These are phyloP conservation scores for Sphaeramia orbicularis DNA, from an alignment of 2,797 vertebrate species.

Conservation along the genomic window DNA sequence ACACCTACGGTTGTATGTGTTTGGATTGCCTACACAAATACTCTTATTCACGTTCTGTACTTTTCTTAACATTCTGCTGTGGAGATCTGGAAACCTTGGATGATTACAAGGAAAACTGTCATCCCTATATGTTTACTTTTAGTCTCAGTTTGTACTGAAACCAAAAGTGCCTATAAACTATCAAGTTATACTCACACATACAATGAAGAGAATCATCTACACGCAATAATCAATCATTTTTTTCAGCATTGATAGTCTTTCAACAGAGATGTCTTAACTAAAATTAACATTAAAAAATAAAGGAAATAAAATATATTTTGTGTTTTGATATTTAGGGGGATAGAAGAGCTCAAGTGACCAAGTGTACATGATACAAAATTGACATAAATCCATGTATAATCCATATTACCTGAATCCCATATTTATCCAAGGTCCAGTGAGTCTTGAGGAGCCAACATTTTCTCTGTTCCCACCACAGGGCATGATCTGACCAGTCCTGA, in stretches of 20 bases:
- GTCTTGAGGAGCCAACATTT: conserved; percentile 96
- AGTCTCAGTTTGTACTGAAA: background rate
- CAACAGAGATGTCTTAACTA: background rate
- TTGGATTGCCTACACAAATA: background rate
- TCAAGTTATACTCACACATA: background rate
- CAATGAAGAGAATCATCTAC: background rate
- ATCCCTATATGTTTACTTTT: background rate
- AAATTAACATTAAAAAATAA: background rate
- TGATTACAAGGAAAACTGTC: background rate
- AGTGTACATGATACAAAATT: background rate
- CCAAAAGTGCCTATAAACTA: background rate
- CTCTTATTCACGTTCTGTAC: background rate
- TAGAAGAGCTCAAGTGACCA: too few species aligned
- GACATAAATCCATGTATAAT: background rate
- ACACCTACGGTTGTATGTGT: background rate
- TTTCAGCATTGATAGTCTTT: background rate
- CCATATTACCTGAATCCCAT: conserved; percentile 84
- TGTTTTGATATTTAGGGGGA: too few species aligned
- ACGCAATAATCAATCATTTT: too few species aligned
- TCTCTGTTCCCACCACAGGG: conserved; percentile 97
- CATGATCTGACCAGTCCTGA: conserved; percentile 98
- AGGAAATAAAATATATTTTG: too few species aligned
- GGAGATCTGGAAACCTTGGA: background rate
- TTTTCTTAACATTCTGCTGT: conserved; percentile 1
- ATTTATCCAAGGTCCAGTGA: conserved; percentile 98